Evolutionary conservation across 2,888 invertebrate genomes (phyloP).

Genomic region (Dromius quadrimaculatus): DNA sequence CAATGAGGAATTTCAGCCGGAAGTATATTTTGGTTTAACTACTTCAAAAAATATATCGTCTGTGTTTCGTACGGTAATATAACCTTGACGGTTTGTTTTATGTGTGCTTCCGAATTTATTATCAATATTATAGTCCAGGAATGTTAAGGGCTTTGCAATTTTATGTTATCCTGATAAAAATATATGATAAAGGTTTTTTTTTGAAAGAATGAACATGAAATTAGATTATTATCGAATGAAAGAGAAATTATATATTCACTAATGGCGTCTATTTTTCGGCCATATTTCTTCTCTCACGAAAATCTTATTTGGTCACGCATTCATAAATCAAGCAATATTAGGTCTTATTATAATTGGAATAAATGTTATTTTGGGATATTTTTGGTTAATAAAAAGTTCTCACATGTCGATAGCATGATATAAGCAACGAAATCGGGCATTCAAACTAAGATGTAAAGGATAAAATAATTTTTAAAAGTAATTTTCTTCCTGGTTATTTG

Average conservation of each 20-base stretch:
- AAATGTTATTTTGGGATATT: slow-evolving; percentile 4
- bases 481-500: slow-evolving; percentile 30
- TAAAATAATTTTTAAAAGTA: slow-evolving; percentile 48
- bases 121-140: neutral
- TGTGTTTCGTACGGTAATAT: neutral
- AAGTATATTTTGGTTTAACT: neutral
- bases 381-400: slow-evolving; percentile 39
- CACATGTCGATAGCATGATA: slow-evolving; percentile 51
- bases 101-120: neutral
- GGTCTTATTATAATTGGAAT: slow-evolving; percentile 1
- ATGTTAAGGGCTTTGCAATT: slow-evolving; percentile 9
- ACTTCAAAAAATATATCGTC: neutral
- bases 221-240: slow-evolving; percentile 48
- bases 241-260: slow-evolving; percentile 50
- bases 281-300: slow-evolving; percentile 64
- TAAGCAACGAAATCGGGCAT: slow-evolving; percentile 44
- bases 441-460: slow-evolving; percentile 48
- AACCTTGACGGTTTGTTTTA: neutral
- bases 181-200: slow-evolving; percentile 36
- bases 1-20: too few relatives aligned
- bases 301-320: slow-evolving; percentile 63
- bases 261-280: slow-evolving; percentile 55
- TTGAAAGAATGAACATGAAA: slow-evolving; percentile 37
- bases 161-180: slow-evolving; percentile 20
- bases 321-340: slow-evolving; percentile 8